Conservation (phyloP, 2,888 invertebrate genomes). For the Drosophila mulleri region DNA sequence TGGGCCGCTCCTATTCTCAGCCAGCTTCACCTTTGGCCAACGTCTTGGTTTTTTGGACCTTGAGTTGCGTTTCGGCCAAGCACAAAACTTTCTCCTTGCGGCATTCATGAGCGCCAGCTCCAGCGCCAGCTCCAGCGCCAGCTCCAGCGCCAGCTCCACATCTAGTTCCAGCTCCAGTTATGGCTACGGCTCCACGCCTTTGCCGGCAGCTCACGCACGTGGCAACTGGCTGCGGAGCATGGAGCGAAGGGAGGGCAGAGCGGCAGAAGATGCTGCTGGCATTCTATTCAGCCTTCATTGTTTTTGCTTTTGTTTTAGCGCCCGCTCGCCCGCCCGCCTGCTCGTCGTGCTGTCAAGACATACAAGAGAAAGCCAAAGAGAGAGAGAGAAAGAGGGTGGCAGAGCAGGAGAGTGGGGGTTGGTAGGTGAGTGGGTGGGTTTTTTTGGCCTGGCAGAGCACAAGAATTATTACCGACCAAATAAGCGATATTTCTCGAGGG, state of each 20-base stretch:
- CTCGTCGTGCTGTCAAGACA: constrained; percentile 51
- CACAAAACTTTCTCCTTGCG: constrained; percentile 81
- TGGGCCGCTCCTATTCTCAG: constrained; percentile 47
- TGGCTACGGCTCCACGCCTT: constrained; percentile 26
- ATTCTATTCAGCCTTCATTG: constrained; percentile 35
- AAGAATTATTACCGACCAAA: constrained; percentile 84
- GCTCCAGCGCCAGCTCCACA: constrained; percentile 18
- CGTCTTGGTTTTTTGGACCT: constrained; percentile 47
- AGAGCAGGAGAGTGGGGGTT: background rate
- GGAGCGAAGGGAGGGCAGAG: background rate
- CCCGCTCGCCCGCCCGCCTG: constrained; percentile 20
- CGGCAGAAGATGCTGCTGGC: constrained; percentile 60
- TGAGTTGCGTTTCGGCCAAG: constrained; percentile 43
- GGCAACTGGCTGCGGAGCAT: constrained; percentile 33
- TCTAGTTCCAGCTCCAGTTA: background rate
- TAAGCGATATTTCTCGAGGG: constrained; percentile 85
- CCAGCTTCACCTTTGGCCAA: constrained; percentile 50
- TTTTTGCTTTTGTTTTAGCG: constrained; percentile 56
- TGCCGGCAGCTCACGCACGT: constrained; percentile 69
- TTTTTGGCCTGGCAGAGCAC: constrained; percentile 59
- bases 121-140: background rate
- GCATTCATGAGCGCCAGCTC: constrained; percentile 63
- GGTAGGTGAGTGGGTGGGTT: constrained; percentile 13
- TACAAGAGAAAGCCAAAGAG: constrained; percentile 7
- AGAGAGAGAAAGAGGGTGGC: background rate